Evolutionary conservation across 2,113 vertebrate genomes (phyloP), one percentile per base, ranked within the genome.

Genomic region (Psettodes erumei): DNA sequence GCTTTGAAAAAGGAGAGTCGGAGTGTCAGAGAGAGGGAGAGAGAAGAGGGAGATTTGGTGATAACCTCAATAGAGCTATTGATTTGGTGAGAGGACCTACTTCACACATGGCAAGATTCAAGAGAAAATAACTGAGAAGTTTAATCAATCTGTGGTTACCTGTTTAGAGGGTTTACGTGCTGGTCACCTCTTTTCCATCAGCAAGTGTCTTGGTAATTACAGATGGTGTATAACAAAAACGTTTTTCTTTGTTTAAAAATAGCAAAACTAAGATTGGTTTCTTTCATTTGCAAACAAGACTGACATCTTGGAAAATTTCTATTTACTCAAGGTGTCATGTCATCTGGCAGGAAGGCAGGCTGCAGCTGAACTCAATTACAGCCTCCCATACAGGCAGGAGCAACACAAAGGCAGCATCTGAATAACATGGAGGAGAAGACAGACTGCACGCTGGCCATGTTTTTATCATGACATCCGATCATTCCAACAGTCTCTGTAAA

Each of bases 321-420:
- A 66, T 91, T 90, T 85, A 56, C 80, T 69, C 58, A 60, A 77
- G 72, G 66, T 85, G 75, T 81, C 77, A 53, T 67, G 72, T 81
- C 59, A 38, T 73, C 65, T 48, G 55, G 56, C 62, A 50, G 72
- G 63, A 48, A 64, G 78, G 61, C 71, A 45, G 67, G 19, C 21
- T 59, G 63, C 77, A 80, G 79, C 62, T 79, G 77, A 88, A 87
- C 86, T 87, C 86, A 88, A 88, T 89, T 81, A 84, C 82, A 81
- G 70, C 63, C 50, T 66, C 32, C 76, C 12, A 23, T 67, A 30
- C 68, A 65, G 56, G 50, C 66, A 25, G 37, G 23, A 28, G 15
- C 21, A 45, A 75, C 63, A 73, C 71, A 75, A 35, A 75, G 82
- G 40, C 71, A 43, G 55, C 43, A 5, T 47, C 59, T 40, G 74